A percentile compares a stretch with the other conserved stretches of the same genome.
phyloP scores from a whole-genome alignment of 2,113 vertebrate species.

The Neolamprologus ventralis region DNA sequence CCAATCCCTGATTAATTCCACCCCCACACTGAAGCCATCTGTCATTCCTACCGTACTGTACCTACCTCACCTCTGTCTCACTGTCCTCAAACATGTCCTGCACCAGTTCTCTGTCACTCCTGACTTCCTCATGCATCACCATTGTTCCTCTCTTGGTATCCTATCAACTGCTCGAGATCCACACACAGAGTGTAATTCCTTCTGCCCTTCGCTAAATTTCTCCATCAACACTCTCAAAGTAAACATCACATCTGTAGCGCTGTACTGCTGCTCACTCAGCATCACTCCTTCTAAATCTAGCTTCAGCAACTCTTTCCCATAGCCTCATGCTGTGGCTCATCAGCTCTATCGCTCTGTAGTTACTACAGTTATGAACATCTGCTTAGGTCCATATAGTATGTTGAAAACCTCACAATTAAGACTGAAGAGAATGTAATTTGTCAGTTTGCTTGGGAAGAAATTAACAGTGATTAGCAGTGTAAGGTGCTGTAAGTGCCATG shows the following conservation, averaged over 20 bases:
- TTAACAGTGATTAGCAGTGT: neutral
- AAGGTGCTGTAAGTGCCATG: neutral
- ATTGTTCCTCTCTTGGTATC: neutral
- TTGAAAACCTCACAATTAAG: neutral
- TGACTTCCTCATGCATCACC: neutral
- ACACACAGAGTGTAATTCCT: neutral
- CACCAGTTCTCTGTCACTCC: neutral
- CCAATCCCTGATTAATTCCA: neutral
- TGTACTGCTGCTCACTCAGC: neutral
- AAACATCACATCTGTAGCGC: neutral
- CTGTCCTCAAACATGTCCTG: neutral
- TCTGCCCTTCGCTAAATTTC: neutral
- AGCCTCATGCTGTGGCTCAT: neutral
- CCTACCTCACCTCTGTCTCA: neutral
- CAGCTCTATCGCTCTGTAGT: neutral
- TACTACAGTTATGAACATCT: neutral
- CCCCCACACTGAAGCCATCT: neutral
- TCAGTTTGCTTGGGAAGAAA: neutral
- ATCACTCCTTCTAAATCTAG: neutral
- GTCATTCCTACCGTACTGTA: neutral
- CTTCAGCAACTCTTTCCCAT: neutral
- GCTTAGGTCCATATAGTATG: neutral
- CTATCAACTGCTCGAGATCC: neutral
- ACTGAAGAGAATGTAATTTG: neutral
- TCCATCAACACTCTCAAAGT: neutral